These are phyloP conservation scores for Deladenus siricidicola DNA, from an alignment of 2,888 invertebrate genomes.

Conservation along the genomic window DNA sequence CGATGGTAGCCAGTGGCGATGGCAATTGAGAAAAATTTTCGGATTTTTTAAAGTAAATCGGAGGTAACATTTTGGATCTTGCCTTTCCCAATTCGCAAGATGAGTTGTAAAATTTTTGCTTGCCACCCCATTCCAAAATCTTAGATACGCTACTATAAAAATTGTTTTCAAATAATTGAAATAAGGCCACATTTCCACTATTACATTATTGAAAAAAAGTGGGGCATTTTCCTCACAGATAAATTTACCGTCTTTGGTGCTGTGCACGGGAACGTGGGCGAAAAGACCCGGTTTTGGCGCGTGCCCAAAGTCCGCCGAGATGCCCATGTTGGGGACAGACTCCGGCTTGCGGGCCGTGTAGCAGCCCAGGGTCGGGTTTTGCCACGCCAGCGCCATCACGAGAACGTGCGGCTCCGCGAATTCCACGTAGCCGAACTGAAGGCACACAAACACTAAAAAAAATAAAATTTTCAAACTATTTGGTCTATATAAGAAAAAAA, in stretches of 20 bases:
- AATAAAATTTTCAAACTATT: not conserved
- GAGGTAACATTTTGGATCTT: no score
- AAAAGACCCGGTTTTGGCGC: no score
- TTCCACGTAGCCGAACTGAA: constrained; percentile 26
- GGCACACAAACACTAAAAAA: constrained; percentile 26
- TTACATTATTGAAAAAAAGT: no score
- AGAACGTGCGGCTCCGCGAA: constrained; percentile 26
- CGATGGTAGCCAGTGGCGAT: no score
- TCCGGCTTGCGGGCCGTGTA: constrained; percentile 25
- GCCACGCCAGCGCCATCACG: constrained; percentile 24
- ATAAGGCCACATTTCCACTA: no score
- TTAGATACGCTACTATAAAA: no score
- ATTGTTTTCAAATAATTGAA: no score
- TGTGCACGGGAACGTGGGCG: not conserved
- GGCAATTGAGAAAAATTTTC: no score
- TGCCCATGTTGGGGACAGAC: constrained; percentile 22
- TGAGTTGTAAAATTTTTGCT: no score
- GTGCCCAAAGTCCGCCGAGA: not conserved
- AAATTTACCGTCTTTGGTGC: not conserved
- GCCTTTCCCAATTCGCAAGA: no score
- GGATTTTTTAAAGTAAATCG: no score
- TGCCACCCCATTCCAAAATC: no score
- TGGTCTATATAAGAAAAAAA: not conserved
- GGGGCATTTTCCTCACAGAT: not conserved
- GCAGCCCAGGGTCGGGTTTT: constrained; percentile 27